phyloP scores from a whole-genome alignment of 2,797 vertebrate species.

The Scarus forsteni region DNA sequence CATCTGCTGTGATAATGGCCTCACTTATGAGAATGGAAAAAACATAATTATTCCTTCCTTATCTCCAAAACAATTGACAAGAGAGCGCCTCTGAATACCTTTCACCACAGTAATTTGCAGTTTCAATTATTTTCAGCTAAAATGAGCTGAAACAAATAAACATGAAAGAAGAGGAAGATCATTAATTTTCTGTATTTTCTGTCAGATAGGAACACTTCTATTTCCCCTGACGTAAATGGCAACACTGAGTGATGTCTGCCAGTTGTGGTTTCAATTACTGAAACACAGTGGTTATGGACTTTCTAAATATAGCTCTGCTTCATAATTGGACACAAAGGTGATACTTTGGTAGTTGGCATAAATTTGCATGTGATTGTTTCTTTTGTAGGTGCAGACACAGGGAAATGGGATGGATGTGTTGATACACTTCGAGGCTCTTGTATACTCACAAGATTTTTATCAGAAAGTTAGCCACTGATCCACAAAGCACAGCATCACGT shows the following conservation, averaged over 20 bases:
- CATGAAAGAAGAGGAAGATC: neutral
- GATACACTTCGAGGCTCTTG: conserved; percentile 21
- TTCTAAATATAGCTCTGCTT: conserved; percentile 14
- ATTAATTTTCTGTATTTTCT: conserved; percentile 1
- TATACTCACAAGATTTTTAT: conserved; percentile 36
- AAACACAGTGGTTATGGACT: neutral
- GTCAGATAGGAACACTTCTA: conserved; percentile 8
- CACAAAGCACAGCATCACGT: conserved; percentile 34
- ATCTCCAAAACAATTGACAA: conserved; percentile 43
- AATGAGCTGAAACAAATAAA: conserved; percentile 33
- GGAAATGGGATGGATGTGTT: conserved; percentile 18
- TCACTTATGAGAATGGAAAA: conserved; percentile 59
- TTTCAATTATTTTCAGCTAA: conserved; percentile 40
- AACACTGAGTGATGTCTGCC: conserved; percentile 11
- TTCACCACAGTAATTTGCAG: conserved; percentile 25
- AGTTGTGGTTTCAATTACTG: neutral
- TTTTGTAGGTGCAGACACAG: conserved; percentile 3
- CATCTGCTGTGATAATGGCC: conserved; percentile 62
- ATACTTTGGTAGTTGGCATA: conserved; percentile 21
- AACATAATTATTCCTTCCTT: conserved; percentile 50
- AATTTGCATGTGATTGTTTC: conserved; percentile 41
- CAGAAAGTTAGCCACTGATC: conserved; percentile 14
- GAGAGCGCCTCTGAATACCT: conserved; percentile 22
- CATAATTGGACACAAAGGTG: conserved; percentile 11
- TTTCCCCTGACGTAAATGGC: conserved; percentile 4